A percentile compares a stretch with the other conserved stretches of the same genome.
phyloP scores from a whole-genome alignment of 2,888 invertebrate species.

The Parnassius glacialis region DNA sequence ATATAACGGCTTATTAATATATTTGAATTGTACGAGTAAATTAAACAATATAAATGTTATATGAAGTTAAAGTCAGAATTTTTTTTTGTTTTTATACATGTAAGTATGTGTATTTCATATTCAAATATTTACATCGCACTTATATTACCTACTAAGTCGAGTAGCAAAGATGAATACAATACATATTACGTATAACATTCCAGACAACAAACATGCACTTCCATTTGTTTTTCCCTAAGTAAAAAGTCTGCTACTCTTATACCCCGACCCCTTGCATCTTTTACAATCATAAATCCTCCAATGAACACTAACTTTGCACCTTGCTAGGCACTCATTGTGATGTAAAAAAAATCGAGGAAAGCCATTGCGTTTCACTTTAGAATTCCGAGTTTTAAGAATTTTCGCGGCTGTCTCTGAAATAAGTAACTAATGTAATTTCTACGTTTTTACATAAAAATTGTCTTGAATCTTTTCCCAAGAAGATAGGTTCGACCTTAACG shows the following conservation, averaged over 20 bases:
- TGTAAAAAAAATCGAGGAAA: constrained; percentile 43
- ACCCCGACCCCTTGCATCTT: constrained; percentile 55
- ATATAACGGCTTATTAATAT: too few relatives aligned
- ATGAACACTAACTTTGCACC: constrained; percentile 59
- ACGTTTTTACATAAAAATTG: too few relatives aligned
- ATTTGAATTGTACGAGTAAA: too few relatives aligned
- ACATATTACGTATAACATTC: background rate
- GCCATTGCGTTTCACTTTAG: constrained; percentile 49
- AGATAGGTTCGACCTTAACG: too few relatives aligned
- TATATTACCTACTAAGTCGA: too few relatives aligned
- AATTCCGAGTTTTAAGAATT: constrained; percentile 41
- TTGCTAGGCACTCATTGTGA: constrained; percentile 50
- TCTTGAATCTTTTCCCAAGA: too few relatives aligned
- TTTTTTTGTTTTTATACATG: too few relatives aligned
- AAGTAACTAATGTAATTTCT: too few relatives aligned
- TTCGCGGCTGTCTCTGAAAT: constrained; percentile 1
- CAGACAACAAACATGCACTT: constrained; percentile 33
- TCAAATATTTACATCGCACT: too few relatives aligned
- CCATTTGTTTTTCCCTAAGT: constrained; percentile 46
- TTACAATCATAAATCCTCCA: constrained; percentile 64
- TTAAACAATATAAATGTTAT: too few relatives aligned
- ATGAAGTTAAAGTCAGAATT: too few relatives aligned
- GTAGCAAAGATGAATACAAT: background rate
- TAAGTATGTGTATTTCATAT: too few relatives aligned
- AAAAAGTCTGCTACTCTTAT: constrained; percentile 42